Evolutionary conservation across 2,888 invertebrate genomes (phyloP), one percentile per base, ranked within the genome.

Genomic region (Electrophaes corylata): DNA sequence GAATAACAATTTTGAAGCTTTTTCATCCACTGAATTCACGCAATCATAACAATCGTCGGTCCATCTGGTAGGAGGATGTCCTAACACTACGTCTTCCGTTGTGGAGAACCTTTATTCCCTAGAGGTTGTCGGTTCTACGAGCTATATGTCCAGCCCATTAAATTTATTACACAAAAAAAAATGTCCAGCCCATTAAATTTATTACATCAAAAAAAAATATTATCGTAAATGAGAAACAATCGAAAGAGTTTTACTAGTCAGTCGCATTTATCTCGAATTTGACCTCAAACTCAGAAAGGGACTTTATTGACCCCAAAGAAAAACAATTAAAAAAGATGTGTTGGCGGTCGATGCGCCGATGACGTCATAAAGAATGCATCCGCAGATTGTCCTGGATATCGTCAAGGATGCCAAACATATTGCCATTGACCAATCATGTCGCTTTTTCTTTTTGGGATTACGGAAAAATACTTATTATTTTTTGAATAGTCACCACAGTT

Each of bases 311-410:
- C 47, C 55, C 51, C 44, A 48, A 56, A 47, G 64, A 67, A 70
- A 69, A 70, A 65, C 67, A 70, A 68, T 73, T 68, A 72, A 67
- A 70, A 37, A 71, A 66, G 66, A 51, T 69, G 63, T 59, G 57
- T 67, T 64, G 56, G 62, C 64, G 64, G 65, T 60, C 65, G 66
- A 62, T 65, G 60, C 55, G 63, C 62, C 60, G 65, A 51, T 76
- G 78, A 77, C 77, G 76, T 78, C 71, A 75, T 54, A 57, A 57
- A 47, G 67, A 67, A 69, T 70, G 66, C 66, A 63, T 50, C 53
- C 51, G 53, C 62, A 52, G 65, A 64, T 50, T 64, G 54, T 61
- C 52, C 61, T 51, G 61, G 41, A 45, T 41, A 52, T 37, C 39
- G 23, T 45, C 54, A 55, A 62, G 60, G 50, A 58, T 65, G 50